phyloP scores from a whole-genome alignment of 1,140 invertebrate genomes.

The Rhysida immarginata region DNA sequence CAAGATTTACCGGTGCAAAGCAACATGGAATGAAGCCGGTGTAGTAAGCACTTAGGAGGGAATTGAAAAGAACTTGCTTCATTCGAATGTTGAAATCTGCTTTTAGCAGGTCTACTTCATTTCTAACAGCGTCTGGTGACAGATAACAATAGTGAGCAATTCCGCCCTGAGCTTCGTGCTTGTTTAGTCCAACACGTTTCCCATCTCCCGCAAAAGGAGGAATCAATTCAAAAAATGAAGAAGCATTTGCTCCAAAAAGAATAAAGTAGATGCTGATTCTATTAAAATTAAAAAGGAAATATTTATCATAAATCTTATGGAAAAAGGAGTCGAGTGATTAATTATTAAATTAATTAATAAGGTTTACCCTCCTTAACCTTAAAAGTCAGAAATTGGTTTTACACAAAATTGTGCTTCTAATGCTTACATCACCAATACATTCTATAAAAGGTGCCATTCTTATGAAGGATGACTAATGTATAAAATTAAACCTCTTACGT shows the following conservation, averaged over 20 bases:
- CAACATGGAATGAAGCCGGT: conserved; percentile 76
- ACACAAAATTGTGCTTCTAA: no score
- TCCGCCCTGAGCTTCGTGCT: conserved; percentile 17
- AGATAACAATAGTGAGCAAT: conserved; percentile 33
- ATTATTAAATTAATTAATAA: no score
- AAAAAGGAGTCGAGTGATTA: no score
- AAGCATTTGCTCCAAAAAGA: conserved; percentile 48
- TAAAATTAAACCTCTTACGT: no score
- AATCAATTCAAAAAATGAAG: conserved; percentile 24
- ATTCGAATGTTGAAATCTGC: conserved; percentile 75
- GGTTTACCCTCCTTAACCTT: no score
- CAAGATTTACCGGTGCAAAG: conserved; percentile 60
- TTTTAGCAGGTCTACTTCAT: conserved; percentile 68
- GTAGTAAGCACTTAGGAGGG: conserved; percentile 77
- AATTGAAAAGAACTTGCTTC: conserved; percentile 79
- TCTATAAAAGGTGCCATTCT: no score
- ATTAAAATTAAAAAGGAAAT: no score
- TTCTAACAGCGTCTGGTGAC: conserved; percentile 43
- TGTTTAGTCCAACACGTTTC: no score
- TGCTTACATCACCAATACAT: no score
- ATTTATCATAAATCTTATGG: no score
- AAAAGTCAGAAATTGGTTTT: no score
- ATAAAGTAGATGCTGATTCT: conserved; percentile 68
- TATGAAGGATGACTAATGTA: no score
- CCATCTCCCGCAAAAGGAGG: not conserved